These are phyloP conservation scores for Calycopis cecrops DNA, from an alignment of 1,140 invertebrate genomes.

Conservation along the genomic window DNA sequence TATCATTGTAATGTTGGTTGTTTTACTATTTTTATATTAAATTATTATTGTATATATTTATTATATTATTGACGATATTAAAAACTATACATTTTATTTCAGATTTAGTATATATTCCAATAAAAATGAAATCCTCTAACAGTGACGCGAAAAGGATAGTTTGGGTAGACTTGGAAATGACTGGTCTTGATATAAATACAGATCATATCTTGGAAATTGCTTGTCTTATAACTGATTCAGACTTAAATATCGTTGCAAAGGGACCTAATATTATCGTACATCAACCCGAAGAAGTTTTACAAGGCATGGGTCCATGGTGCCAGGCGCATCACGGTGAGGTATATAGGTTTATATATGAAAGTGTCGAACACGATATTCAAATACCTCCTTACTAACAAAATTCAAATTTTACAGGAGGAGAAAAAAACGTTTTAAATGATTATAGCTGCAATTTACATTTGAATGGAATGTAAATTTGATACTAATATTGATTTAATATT, in stretches of 20 bases:
- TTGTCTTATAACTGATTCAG: constrained; percentile 88
- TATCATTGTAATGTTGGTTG: no score
- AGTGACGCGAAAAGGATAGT: constrained; percentile 60
- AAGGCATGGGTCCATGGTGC: constrained; percentile 91
- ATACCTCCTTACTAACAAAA: no score
- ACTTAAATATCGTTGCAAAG: constrained; percentile 87
- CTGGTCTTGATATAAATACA: constrained; percentile 82
- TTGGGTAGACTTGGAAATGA: constrained; percentile 84
- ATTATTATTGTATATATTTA: no score
- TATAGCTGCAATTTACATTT: no score
- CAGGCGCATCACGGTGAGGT: constrained; percentile 83
- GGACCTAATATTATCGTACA: constrained; percentile 88
- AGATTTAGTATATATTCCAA: background rate
- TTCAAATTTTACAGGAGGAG: no score
- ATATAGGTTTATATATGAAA: constrained; percentile 30
- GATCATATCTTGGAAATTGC: constrained; percentile 92
- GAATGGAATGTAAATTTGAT: no score
- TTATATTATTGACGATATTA: no score
- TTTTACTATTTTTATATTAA: no score
- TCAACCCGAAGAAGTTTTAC: constrained; percentile 83
- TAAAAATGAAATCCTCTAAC: constrained; percentile 22
- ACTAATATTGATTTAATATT: no score
- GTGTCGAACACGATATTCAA: no score
- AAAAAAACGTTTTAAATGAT: no score
- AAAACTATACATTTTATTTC: background rate